Percentiles rank a stretch among this genome's conserved stretches.
Evolutionary conservation across 2,113 vertebrate species (phyloP).

Genomic region (Ophiodon elongatus): DNA sequence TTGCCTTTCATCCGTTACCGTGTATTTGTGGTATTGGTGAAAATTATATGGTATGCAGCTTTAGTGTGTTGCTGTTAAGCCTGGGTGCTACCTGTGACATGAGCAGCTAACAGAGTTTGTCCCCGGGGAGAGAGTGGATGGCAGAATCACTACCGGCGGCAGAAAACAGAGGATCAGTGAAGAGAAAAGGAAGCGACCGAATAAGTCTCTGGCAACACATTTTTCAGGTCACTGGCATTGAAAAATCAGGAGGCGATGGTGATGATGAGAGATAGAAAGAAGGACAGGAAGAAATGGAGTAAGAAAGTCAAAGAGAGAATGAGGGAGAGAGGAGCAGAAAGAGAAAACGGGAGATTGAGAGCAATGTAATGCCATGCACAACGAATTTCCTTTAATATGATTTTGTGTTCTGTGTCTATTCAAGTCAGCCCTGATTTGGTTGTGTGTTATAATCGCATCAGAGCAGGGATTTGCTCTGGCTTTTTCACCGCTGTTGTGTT

Average conservation of each 20-base stretch:
- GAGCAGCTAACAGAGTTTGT: slow-evolving; percentile 42
- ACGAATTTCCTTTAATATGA: slow-evolving; percentile 88
- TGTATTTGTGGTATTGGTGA: slow-evolving; percentile 21
- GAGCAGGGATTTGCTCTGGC: slow-evolving; percentile 85
- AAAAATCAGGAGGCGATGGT: slow-evolving; percentile 43
- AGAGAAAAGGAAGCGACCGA: slow-evolving; percentile 34
- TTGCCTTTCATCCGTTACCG: slow-evolving; percentile 29
- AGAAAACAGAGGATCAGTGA: slow-evolving; percentile 55
- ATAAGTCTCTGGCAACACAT: slow-evolving; percentile 61
- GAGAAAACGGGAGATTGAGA: slow-evolving; percentile 72
- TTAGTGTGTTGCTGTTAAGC: slow-evolving; percentile 53
- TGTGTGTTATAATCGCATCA: slow-evolving; percentile 88
- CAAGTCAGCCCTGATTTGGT: slow-evolving; percentile 87
- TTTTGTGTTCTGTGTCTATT: slow-evolving; percentile 90
- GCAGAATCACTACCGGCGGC: slow-evolving; percentile 29
- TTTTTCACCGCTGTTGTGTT: slow-evolving; percentile 80
- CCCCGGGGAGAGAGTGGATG: slow-evolving; percentile 27
- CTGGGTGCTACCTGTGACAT: slow-evolving; percentile 51
- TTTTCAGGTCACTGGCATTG: slow-evolving; percentile 79
- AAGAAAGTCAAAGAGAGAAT: slow-evolving; percentile 67
- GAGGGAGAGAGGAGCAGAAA: slow-evolving; percentile 58
- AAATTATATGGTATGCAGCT: slow-evolving; percentile 45
- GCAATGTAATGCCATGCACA: slow-evolving; percentile 86
- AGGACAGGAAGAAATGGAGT: slow-evolving; percentile 64
- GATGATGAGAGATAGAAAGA: slow-evolving; percentile 71